Percentiles rank a stretch among this genome's conserved stretches.
Evolutionary conservation across 2,113 vertebrate genomes (phyloP).

Genomic region (Nothobranchius furzeri): DNA sequence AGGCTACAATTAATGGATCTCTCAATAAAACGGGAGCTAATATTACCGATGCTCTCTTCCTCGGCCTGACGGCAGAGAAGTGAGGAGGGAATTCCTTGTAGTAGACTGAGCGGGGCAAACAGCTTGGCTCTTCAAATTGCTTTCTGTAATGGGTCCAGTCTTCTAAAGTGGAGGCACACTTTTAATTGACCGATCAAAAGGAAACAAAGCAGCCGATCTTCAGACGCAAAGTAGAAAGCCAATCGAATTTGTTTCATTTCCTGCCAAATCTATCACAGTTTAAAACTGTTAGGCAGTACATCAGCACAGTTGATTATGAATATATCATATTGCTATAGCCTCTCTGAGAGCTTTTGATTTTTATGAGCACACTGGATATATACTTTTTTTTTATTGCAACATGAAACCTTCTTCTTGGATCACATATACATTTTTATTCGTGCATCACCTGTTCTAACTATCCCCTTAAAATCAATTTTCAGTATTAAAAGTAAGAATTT

Average conservation of each 20-base stretch:
- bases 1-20: constrained; percentile 81
- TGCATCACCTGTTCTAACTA: too few species aligned
- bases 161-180: constrained; percentile 62
- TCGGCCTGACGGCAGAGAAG: constrained; percentile 54
- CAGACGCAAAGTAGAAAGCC: constrained; percentile 56
- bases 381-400: constrained; percentile 24
- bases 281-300: constrained; percentile 56
- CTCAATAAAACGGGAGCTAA: constrained; percentile 80
- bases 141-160: constrained; percentile 66
- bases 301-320: constrained; percentile 68
- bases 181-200: constrained; percentile 76
- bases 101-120: constrained; percentile 63
- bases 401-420: not conserved
- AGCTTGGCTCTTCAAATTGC: constrained; percentile 73
- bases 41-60: constrained; percentile 74
- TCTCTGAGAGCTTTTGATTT: constrained; percentile 65
- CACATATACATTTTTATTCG: not conserved
- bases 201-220: constrained; percentile 65
- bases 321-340: constrained; percentile 59
- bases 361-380: constrained; percentile 50
- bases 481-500: too few species aligned
- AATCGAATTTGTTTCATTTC: constrained; percentile 71
- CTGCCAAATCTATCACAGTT: constrained; percentile 62
- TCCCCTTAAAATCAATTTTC: too few species aligned
- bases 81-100: constrained; percentile 66